Percentiles rank a stretch among this genome's conserved stretches.
Evolutionary conservation across 2,113 vertebrate species (phyloP).

Genomic region (Otus sunia): DNA sequence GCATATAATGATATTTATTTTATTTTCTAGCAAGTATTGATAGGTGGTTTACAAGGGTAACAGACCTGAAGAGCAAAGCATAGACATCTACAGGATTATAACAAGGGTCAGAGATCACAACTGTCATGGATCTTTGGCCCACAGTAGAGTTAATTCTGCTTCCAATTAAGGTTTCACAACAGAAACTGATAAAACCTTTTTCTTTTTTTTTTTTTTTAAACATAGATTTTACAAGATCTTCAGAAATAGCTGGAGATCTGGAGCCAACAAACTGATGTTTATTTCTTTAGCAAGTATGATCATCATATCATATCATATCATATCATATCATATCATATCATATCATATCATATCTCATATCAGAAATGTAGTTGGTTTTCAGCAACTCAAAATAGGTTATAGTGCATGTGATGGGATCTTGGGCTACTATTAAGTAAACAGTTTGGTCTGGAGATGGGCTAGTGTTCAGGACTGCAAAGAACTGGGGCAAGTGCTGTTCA

Average conservation of each 20-base stretch:
- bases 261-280: background rate
- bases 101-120: background rate
- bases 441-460: background rate
- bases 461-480: background rate
- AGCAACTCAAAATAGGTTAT: background rate
- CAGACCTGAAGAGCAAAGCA: background rate
- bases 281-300: background rate
- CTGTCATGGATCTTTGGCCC: background rate
- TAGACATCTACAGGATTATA: background rate
- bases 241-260: background rate
- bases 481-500: background rate
- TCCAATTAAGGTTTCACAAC: background rate
- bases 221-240: background rate
- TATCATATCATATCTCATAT: background rate
- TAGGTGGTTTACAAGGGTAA: background rate
- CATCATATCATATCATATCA: background rate
- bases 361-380: background rate
- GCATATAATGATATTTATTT: background rate
- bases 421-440: background rate
- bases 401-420: background rate
- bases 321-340: background rate
- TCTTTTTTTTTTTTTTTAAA: background rate
- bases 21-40: background rate
- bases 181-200: background rate
- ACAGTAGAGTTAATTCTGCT: background rate